Conservation (phyloP, 2,113 vertebrate genomes). For the Cavia aperea region DNA sequence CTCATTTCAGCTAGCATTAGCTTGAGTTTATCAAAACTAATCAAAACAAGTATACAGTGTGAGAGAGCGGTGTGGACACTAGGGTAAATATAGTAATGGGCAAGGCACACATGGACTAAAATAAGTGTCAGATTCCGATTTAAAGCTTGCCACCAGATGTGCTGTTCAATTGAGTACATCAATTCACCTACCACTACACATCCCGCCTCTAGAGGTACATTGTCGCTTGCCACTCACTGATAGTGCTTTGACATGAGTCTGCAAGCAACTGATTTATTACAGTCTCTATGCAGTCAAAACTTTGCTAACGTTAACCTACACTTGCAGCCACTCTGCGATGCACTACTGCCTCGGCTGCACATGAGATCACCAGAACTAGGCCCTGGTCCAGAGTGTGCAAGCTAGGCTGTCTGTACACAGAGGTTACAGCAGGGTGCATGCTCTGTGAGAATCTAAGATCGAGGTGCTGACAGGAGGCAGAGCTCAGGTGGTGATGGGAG, state of each 20-base stretch:
- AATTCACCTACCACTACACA: not conserved
- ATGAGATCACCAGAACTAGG: not conserved
- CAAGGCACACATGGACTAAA: not conserved
- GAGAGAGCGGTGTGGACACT: not conserved
- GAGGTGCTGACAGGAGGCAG: not conserved
- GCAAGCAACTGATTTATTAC: not conserved
- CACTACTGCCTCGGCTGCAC: not conserved
- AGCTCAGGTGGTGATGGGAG: not conserved
- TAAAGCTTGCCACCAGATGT: not conserved
- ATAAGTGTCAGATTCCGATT: not conserved
- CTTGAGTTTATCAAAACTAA: not conserved
- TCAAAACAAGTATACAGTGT: not conserved
- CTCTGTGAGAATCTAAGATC: not conserved
- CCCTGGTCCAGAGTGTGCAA: not conserved
- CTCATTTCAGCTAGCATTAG: not conserved
- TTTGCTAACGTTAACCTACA: not conserved
- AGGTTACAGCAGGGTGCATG: not conserved
- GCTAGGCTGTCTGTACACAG: not conserved
- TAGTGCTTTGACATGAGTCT: not conserved
- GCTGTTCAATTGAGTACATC: not conserved
- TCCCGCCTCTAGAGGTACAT: not conserved
- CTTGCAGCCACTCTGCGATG: not conserved
- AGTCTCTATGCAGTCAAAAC: not conserved
- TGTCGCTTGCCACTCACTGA: not conserved
- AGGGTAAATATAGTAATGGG: not conserved